A percentile compares a stretch with the other conserved stretches of the same genome.
Evolutionary conservation across 1,140 invertebrate species (phyloP).

Genomic region (Ceratoteleas bidentatus): DNA sequence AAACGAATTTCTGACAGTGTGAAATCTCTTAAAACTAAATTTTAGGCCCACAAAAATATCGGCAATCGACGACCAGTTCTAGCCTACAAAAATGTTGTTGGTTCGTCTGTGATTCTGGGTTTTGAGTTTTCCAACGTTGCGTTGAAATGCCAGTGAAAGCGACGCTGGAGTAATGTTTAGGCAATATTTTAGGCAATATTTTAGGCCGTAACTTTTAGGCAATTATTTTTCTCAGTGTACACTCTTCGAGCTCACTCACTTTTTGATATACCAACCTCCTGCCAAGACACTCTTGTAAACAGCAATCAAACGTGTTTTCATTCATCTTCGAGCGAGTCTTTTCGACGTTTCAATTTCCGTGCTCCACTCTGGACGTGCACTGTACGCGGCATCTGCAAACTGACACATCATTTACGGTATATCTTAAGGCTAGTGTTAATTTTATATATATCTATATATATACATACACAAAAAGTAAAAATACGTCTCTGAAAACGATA

Average conservation of each 20-base stretch:
- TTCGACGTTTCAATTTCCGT: not conserved
- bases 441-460: conserved; percentile 25
- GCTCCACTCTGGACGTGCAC: not conserved
- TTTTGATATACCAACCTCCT: no score
- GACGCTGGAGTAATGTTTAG: no score
- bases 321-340: not conserved
- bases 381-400: not conserved
- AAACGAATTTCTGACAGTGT: no score
- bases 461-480: not conserved
- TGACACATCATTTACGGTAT: conserved; percentile 41
- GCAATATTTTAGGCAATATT: no score
- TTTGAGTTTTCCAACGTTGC: no score
- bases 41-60: no score
- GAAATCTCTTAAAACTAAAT: no score
- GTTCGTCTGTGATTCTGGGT: no score
- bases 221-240: not conserved
- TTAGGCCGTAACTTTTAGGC: not conserved
- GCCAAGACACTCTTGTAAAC: not conserved
- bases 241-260: no score
- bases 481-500: conserved; percentile 4
- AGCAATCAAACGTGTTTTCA: not conserved
- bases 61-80: no score
- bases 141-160: no score
- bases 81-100: no score
- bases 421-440: conserved; percentile 57